A percentile compares a stretch with the other conserved stretches of the same genome.
Conservation (phyloP, 2,888 invertebrate genomes). For the Syritta pipiens region DNA sequence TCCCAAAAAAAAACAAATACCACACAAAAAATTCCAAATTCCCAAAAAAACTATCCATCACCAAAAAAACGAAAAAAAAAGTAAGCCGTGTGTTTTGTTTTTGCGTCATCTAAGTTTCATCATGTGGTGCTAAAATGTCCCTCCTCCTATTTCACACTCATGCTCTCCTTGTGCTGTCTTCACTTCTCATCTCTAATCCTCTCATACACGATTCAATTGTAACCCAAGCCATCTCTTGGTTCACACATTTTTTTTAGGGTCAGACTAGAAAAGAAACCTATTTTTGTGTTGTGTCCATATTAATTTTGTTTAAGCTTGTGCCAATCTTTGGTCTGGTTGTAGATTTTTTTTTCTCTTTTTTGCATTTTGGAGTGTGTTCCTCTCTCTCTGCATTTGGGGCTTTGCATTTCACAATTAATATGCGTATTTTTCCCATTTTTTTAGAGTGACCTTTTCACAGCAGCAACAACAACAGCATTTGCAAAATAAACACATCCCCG, state of each 20-base stretch:
- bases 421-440: slow-evolving; percentile 1
- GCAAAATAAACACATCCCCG: slow-evolving; percentile 70
- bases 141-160: not conserved
- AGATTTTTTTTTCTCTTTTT: slow-evolving; percentile 28
- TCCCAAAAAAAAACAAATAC: slow-evolving; percentile 32
- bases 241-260: no score
- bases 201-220: slow-evolving; percentile 16
- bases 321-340: slow-evolving; percentile 56
- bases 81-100: slow-evolving; percentile 59
- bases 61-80: slow-evolving; percentile 21
- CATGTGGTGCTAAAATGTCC: not conserved
- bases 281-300: slow-evolving; percentile 15
- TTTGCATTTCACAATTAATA: not conserved
- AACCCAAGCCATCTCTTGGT: slow-evolving; percentile 18
- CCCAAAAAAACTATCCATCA: no score
- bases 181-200: slow-evolving; percentile 26
- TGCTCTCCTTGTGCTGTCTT: slow-evolving; percentile 5
- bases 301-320: slow-evolving; percentile 52
- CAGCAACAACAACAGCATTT: slow-evolving; percentile 65
- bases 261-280: slow-evolving; percentile 18
- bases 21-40: slow-evolving; percentile 18
- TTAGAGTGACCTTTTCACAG: slow-evolving; percentile 66
- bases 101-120: slow-evolving; percentile 25
- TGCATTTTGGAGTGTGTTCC: slow-evolving; percentile 43
- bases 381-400: not conserved